These are phyloP conservation scores for Lytechinus variegatus DNA, from an alignment of 35 echinoderm and acorn worm species.

Conservation along the genomic window DNA sequence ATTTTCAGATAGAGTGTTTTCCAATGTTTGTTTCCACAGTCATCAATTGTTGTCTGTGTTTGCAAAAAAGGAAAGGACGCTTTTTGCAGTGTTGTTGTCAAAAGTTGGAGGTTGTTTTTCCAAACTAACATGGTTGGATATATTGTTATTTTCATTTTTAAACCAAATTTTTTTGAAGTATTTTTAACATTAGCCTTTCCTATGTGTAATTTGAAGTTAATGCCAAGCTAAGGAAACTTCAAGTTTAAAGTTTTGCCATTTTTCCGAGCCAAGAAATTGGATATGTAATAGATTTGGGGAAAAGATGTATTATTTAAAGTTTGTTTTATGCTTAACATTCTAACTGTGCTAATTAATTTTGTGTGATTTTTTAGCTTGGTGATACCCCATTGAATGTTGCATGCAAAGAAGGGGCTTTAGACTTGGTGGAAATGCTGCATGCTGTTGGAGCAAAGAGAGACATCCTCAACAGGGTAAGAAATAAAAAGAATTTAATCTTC, in stretches of 20 bases:
- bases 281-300: too few species aligned
- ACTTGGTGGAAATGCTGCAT: constrained; percentile 69
- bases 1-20: neutral
- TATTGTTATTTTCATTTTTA: neutral
- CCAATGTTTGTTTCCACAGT: neutral
- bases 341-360: neutral
- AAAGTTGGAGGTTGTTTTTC: neutral
- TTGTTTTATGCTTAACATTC: neutral
- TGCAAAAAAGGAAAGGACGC: neutral
- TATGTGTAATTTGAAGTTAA: neutral
- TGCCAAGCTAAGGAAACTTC: neutral
- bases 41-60: neutral
- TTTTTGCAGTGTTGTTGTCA: too few species aligned
- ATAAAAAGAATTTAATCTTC: neutral
- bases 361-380: constrained; percentile 66
- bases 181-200: neutral
- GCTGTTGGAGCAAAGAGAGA: constrained; percentile 78
- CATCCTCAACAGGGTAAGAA: constrained; percentile 77
- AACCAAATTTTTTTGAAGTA: neutral
- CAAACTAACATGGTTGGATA: neutral
- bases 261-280: neutral
- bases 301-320: too few species aligned
- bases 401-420: constrained; percentile 83
- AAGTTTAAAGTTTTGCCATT: neutral
- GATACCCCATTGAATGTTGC: constrained; percentile 91